Evolutionary conservation across 1,140 invertebrate genomes (phyloP), one percentile per base, ranked within the genome.

Genomic region (Cydia pomonella): DNA sequence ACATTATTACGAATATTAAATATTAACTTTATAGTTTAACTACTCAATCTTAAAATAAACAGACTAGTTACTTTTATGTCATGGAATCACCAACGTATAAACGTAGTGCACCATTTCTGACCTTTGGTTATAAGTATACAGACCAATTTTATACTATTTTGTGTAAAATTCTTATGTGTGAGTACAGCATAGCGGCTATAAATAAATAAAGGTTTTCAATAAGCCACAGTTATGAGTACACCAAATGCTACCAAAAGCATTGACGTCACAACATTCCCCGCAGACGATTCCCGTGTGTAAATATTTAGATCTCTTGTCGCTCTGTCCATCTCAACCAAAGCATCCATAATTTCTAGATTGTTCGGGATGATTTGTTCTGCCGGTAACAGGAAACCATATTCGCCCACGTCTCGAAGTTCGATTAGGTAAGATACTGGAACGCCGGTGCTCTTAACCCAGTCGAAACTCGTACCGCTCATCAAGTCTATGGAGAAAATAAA

Each of bases 371-470:
- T 98, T 85, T 97, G 94, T 62, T 94, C 89, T 7, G 96, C 92
- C 0, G 97, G 97, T 33, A 98, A 91, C 0, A 97, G 27, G 84
- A 98, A 98, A 0, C 97, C 97, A 77, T 95, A 94, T 73, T 90
- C 81, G 29, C 97, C 97, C 29, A 91, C 94, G 83, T 98, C 97
- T 9, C 96, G 90, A 16, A 97, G 89, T 81, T 95, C 94, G 18
- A 94, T 93, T 1, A 96, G 95, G 80, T 95, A 97, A 0, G 95
- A 93, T 25, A 97, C 94, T 47, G 95, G 95, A 1, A 96, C 94
- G 12, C 94, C 93, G 2, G 80, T 93, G 25, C 93, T 93, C 83
- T 96, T 96, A 3, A 96, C 96, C 96, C 96, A 97, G 80, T 97
- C 97, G 66, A 96, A 94, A 21, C 95, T 96, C 12, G 92, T 88